phyloP scores from a whole-genome alignment of 1,140 invertebrate genomes.

The Polypedilum vanderplanki region DNA sequence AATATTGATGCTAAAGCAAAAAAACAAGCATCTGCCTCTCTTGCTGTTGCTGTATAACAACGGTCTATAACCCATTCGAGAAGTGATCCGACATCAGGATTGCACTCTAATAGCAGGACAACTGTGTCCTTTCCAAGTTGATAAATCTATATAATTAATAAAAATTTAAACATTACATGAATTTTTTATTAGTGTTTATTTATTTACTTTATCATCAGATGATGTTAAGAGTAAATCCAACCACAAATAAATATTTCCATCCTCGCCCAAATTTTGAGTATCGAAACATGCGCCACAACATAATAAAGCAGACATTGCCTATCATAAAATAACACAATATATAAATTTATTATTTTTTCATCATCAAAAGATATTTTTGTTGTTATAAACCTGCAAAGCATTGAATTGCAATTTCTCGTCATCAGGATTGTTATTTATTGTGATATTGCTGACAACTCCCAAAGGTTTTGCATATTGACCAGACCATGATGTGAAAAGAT shows the following conservation, averaged over 20 bases:
- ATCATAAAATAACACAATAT: slow-evolving; percentile 38
- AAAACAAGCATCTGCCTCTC: slow-evolving; percentile 93
- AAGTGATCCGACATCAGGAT: slow-evolving; percentile 86
- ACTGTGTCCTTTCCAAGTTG: slow-evolving; percentile 87
- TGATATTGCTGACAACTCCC: slow-evolving; percentile 34
- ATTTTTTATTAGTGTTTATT: neutral
- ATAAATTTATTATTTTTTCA: neutral
- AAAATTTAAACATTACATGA: slow-evolving; percentile 29
- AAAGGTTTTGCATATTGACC: slow-evolving; percentile 65
- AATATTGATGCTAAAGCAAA: slow-evolving; percentile 92
- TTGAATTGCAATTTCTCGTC: slow-evolving; percentile 61
- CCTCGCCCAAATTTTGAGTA: slow-evolving; percentile 70
- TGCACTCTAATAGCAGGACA: slow-evolving; percentile 88
- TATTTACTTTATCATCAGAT: slow-evolving; percentile 73
- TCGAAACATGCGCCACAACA: slow-evolving; percentile 95
- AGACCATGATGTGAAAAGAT: slow-evolving; percentile 89
- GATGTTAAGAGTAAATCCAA: slow-evolving; percentile 83
- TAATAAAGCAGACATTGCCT: slow-evolving; percentile 89
- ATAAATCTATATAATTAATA: slow-evolving; percentile 60
- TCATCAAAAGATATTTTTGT: neutral
- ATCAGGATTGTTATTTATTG: slow-evolving; percentile 40
- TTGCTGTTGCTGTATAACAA: slow-evolving; percentile 85
- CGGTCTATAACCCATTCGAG: slow-evolving; percentile 96
- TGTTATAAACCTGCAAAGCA: slow-evolving; percentile 62
- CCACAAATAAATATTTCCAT: slow-evolving; percentile 91